Percentiles rank a stretch among this genome's conserved stretches.
Evolutionary conservation across 1,140 invertebrate genomes (phyloP).

Genomic region (Himalopsyche phryganea): DNA sequence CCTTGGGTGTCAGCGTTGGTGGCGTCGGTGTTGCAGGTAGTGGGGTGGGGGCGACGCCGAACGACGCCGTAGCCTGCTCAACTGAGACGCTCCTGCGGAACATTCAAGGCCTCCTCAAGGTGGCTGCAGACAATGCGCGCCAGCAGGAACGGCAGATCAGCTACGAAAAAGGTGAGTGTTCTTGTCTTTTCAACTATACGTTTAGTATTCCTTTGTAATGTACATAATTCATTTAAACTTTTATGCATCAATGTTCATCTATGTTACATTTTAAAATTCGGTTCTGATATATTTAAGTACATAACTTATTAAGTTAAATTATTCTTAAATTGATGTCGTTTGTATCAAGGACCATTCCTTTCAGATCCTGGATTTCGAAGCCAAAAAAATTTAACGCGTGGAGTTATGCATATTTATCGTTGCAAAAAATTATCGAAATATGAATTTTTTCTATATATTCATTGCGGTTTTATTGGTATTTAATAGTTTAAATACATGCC

Average conservation of each 20-base stretch:
- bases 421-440: too few relatives aligned
- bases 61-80: constrained; percentile 61
- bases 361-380: too few relatives aligned
- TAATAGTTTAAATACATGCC: too few relatives aligned
- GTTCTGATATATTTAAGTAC: not conserved
- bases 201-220: not conserved
- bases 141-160: constrained; percentile 93
- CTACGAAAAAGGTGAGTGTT: constrained; percentile 86
- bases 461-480: too few relatives aligned
- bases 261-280: not conserved
- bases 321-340: too few relatives aligned
- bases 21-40: constrained; percentile 39
- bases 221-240: too few relatives aligned
- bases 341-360: too few relatives aligned
- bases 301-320: constrained; percentile 4
- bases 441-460: too few relatives aligned
- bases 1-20: constrained; percentile 32
- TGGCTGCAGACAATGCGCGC: constrained; percentile 91
- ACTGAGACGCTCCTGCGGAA: constrained; percentile 91
- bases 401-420: too few relatives aligned
- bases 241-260: too few relatives aligned
- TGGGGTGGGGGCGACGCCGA: constrained; percentile 50
- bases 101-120: constrained; percentile 91
- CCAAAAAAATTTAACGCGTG: too few relatives aligned
- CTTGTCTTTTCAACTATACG: not conserved